Evolutionary conservation across 2,113 vertebrate genomes (phyloP).

Genomic region (Willisornis vidua): DNA sequence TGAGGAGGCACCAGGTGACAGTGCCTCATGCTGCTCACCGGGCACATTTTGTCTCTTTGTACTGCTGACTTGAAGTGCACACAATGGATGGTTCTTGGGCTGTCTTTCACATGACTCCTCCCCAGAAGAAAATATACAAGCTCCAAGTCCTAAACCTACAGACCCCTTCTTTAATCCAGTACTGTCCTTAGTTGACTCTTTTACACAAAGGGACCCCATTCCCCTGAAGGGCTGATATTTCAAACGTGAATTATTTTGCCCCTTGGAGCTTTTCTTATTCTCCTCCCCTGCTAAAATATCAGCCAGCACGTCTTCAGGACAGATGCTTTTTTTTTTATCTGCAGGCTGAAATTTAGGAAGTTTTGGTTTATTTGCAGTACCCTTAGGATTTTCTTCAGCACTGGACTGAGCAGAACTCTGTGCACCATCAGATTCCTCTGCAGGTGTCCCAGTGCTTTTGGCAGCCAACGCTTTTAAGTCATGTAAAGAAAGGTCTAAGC

Average conservation of each 20-base stretch:
- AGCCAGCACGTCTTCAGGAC: slow-evolving; percentile 86
- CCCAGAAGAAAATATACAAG: background rate
- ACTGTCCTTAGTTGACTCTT: background rate
- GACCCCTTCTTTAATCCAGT: background rate
- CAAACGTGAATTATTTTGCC: background rate
- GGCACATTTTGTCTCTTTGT: background rate
- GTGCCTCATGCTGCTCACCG: background rate
- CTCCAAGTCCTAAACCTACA: background rate
- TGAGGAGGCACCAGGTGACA: background rate
- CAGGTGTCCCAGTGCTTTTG: background rate
- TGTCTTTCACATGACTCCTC: background rate
- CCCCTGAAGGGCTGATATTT: slow-evolving; percentile 85
- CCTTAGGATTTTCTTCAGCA: background rate
- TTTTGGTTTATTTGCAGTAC: background rate
- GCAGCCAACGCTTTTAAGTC: slow-evolving; percentile 82
- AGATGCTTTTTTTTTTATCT: slow-evolving; percentile 48
- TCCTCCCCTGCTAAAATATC: slow-evolving; percentile 77
- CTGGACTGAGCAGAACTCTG: background rate
- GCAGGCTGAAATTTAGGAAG: background rate
- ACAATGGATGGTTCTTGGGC: background rate
- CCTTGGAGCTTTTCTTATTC: slow-evolving; percentile 58
- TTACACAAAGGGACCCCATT: slow-evolving; percentile 68
- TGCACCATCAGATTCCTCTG: background rate
- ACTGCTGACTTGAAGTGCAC: background rate
- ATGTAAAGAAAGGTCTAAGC: slow-evolving; percentile 79